Conservation (phyloP, 2,888 invertebrate genomes). For the Mimumesa dahlbomi region DNA sequence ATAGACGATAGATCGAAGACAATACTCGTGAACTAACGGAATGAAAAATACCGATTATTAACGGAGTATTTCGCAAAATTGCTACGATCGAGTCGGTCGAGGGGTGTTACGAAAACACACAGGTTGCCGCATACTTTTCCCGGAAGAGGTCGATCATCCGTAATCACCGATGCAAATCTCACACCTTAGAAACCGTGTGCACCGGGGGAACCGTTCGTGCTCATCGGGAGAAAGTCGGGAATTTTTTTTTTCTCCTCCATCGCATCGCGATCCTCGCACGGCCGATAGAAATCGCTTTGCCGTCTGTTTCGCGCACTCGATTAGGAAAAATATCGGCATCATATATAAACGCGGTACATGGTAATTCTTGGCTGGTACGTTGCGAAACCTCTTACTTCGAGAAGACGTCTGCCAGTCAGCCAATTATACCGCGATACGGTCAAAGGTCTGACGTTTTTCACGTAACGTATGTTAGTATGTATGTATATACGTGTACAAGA, state of each 20-base stretch:
- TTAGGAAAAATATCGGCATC: conserved; percentile 47
- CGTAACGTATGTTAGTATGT: too few species aligned
- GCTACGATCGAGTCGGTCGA: conserved; percentile 20
- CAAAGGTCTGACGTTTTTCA: conserved; percentile 19
- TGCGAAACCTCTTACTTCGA: conserved; percentile 22
- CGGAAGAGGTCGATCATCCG: conserved; percentile 67
- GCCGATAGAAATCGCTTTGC: conserved; percentile 56
- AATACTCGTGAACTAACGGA: conserved; percentile 18
- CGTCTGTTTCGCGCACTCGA: conserved; percentile 30
- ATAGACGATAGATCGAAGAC: too few species aligned
- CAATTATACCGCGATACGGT: conserved; percentile 40
- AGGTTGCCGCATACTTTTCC: conserved; percentile 50
- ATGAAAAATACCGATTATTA: conserved; percentile 34
- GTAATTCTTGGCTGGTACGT: conserved; percentile 23
- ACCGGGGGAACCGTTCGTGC: conserved; percentile 35
- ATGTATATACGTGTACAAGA: too few species aligned
- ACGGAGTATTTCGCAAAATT: conserved; percentile 36
- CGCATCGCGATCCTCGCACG: conserved; percentile 33
- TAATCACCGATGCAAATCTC: conserved; percentile 69
- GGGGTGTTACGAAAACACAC: conserved; percentile 26
- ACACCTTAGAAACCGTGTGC: conserved; percentile 50
- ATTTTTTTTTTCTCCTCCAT: too few species aligned
- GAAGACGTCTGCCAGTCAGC: conserved; percentile 37
- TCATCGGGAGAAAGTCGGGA: conserved; percentile 57
- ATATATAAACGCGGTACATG: conserved; percentile 35